phyloP scores from a whole-genome alignment of 2,113 vertebrate species.

The Hippocampus guttulatus region DNA sequence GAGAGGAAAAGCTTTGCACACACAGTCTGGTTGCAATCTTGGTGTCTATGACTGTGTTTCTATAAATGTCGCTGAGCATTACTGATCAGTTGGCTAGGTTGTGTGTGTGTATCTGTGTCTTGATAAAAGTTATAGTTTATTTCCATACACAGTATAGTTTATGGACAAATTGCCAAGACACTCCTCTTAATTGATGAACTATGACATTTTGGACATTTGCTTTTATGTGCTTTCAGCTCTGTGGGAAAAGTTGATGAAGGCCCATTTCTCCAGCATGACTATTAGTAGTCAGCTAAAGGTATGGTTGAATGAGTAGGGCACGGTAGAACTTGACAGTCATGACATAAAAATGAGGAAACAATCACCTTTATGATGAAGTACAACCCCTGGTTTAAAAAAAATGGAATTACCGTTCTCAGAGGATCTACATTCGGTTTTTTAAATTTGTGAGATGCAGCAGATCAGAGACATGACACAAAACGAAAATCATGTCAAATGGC shows the following conservation, averaged over 20 bases:
- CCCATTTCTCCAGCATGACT: background rate
- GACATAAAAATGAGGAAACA: background rate
- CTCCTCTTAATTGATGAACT: background rate
- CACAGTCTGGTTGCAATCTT: slow-evolving; percentile 70
- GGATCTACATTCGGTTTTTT: too few species aligned
- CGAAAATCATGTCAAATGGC: too few species aligned
- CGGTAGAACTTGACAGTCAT: background rate
- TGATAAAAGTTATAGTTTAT: slow-evolving; percentile 9
- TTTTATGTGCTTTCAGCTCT: background rate
- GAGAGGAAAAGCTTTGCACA: slow-evolving; percentile 65
- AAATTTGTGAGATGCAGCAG: too few species aligned
- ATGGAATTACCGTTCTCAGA: too few species aligned
- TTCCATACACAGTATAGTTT: background rate
- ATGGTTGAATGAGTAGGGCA: background rate
- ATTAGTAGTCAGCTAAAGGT: background rate
- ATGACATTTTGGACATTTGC: background rate
- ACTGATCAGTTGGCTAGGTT: slow-evolving; percentile 53
- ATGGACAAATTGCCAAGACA: background rate
- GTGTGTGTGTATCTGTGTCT: slow-evolving; percentile 54
- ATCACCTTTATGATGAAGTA: background rate
- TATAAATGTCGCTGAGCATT: slow-evolving; percentile 67
- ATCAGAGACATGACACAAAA: too few species aligned
- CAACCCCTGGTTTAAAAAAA: background rate
- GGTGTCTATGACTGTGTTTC: slow-evolving; percentile 63
- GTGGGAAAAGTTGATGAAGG: background rate